Conservation (phyloP, 2,797 vertebrate species). For the Rhinophrynus dorsalis region DNA sequence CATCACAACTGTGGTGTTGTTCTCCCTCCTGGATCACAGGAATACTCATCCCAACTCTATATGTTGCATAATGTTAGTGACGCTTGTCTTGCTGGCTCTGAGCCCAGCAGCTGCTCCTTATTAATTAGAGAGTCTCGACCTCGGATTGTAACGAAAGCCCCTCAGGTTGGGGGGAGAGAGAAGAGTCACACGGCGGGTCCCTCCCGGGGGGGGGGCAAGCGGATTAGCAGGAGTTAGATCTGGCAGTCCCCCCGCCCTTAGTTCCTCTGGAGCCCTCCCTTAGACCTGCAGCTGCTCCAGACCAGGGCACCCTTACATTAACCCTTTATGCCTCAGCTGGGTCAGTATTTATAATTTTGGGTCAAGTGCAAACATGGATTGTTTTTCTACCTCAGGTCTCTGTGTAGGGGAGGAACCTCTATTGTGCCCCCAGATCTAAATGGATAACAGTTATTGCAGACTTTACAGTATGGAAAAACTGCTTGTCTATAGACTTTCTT, state of each 20-base stretch:
- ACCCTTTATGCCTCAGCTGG: constrained; percentile 2
- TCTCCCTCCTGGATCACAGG: neutral
- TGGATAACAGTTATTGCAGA: too few species aligned
- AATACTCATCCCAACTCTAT: neutral
- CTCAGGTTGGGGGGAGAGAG: constrained; percentile 2
- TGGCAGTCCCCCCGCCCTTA: constrained; percentile 18
- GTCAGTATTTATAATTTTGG: too few species aligned
- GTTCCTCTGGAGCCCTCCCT: neutral
- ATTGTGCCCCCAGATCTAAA: too few species aligned
- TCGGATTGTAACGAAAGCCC: constrained; percentile 39
- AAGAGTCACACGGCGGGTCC: constrained; percentile 10
- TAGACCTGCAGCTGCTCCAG: constrained; percentile 44
- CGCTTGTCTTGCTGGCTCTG: constrained; percentile 26
- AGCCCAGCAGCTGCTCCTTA: constrained; percentile 45
- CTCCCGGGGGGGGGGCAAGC: constrained; percentile 38
- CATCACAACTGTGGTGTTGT: neutral
- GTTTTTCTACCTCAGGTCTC: too few species aligned
- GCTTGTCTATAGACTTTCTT: too few species aligned
- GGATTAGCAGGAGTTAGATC: constrained; percentile 40
- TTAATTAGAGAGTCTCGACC: constrained; percentile 48
- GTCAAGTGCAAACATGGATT: too few species aligned
- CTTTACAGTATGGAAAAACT: too few species aligned
- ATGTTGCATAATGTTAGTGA: neutral
- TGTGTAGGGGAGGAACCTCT: too few species aligned
- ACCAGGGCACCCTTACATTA: constrained; percentile 3